phyloP scores from a whole-genome alignment of 2,113 vertebrate species.

The Chunga burmeisteri region DNA sequence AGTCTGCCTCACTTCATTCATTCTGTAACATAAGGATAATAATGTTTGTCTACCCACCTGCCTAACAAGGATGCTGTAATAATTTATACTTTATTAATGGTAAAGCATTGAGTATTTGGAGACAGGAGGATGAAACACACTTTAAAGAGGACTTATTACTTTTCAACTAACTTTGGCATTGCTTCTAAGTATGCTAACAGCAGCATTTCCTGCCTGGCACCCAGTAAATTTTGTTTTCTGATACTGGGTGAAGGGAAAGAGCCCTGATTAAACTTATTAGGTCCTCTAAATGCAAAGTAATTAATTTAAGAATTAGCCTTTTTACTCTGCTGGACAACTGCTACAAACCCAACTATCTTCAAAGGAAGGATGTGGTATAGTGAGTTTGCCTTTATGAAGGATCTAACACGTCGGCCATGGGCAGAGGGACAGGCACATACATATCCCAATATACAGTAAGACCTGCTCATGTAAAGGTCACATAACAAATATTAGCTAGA shows the following conservation, averaged over 20 bases:
- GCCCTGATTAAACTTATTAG: not conserved
- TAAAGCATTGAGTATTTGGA: not conserved
- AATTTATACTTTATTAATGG: not conserved
- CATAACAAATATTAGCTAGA: not conserved
- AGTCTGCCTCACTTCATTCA: not conserved
- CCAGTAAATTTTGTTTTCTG: not conserved
- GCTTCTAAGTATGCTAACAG: not conserved
- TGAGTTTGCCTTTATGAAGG: not conserved
- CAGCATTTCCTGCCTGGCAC: not conserved
- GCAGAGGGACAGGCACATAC: not conserved
- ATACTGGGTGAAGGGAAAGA: not conserved
- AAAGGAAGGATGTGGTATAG: not conserved
- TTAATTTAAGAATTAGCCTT: not conserved
- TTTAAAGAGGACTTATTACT: not conserved
- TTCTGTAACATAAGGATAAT: not conserved
- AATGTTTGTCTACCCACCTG: not conserved
- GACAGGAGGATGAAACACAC: accelerated
- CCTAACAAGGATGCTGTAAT: not conserved
- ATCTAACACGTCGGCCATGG: not conserved
- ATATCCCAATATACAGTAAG: not conserved
- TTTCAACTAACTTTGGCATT: not conserved
- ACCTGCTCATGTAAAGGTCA: not conserved
- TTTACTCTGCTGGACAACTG: not conserved
- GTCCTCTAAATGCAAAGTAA: not conserved
- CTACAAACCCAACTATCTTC: not conserved